Evolutionary conservation across 2,113 vertebrate species (phyloP).

Genomic region (Vidua macroura): DNA sequence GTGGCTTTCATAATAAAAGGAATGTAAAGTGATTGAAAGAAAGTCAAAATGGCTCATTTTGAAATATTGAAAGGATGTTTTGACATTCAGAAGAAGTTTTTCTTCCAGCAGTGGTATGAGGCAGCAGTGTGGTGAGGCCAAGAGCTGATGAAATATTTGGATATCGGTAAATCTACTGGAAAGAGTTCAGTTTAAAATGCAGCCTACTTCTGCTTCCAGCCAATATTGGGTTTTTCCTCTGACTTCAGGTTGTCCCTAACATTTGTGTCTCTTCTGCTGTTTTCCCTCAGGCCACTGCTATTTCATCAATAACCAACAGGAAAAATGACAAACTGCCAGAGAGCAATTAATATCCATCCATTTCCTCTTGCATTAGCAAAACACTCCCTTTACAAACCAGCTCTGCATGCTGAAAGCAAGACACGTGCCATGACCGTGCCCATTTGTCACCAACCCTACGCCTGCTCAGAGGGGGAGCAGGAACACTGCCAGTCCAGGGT

Average conservation of each 20-base stretch:
- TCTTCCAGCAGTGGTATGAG: neutral
- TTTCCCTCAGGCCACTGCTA: neutral
- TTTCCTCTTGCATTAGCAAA: neutral
- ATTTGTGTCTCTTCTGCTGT: neutral
- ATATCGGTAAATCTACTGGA: neutral
- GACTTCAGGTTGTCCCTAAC: neutral
- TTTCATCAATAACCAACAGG: neutral
- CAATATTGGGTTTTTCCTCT: neutral
- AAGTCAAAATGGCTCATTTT: neutral
- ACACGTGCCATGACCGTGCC: accelerated
- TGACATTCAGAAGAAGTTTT: neutral
- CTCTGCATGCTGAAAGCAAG: neutral
- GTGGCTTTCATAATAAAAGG: neutral
- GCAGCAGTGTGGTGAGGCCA: neutral
- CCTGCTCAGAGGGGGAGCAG: neutral
- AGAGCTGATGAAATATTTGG: neutral
- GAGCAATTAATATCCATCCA: conserved; percentile 29
- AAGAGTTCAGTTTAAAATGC: neutral
- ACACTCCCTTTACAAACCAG: neutral
- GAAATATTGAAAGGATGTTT: neutral
- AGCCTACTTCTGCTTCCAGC: neutral
- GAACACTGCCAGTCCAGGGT: too few species aligned
- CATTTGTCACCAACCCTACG: neutral
- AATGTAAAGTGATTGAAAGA: neutral
- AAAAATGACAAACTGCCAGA: neutral